phyloP scores from a whole-genome alignment of 2,113 vertebrate species.

The Brienomyrus longianalis region DNA sequence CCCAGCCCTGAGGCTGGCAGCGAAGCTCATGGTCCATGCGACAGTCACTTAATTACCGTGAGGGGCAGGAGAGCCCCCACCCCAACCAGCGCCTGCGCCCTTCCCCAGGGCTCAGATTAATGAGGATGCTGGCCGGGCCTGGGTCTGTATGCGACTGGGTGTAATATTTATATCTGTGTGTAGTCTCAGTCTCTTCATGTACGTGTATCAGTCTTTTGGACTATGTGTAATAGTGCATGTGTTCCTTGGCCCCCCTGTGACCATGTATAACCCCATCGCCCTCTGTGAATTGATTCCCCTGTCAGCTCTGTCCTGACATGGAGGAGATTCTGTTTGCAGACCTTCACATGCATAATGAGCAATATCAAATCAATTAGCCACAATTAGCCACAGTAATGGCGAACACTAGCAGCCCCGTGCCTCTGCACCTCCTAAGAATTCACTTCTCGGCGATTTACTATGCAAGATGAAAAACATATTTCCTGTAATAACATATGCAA shows the following conservation, averaged over 20 bases:
- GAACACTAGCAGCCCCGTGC: not conserved
- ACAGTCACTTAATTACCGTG: not conserved
- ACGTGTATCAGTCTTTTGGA: not conserved
- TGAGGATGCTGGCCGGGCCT: not conserved
- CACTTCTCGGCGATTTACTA: not conserved
- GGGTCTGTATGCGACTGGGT: not conserved
- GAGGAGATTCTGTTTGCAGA: not conserved
- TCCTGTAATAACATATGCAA: not conserved
- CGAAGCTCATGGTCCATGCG: not conserved
- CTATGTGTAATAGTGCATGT: not conserved
- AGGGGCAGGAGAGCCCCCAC: not conserved
- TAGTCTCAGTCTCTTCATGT: not conserved
- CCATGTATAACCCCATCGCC: not conserved
- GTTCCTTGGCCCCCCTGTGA: too few relatives aligned
- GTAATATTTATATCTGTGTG: not conserved
- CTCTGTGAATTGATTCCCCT: not conserved
- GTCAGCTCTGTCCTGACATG: not conserved
- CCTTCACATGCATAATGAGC: not conserved
- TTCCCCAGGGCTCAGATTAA: constrained; percentile 6
- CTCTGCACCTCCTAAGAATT: not conserved
- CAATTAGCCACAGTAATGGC: not conserved
- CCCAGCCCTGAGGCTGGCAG: not conserved
- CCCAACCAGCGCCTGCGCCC: not conserved
- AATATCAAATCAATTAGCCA: not conserved
- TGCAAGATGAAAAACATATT: not conserved